Evolutionary conservation across 2,797 vertebrate species (phyloP).

Genomic region (Petrocephalus schoutedeni): DNA sequence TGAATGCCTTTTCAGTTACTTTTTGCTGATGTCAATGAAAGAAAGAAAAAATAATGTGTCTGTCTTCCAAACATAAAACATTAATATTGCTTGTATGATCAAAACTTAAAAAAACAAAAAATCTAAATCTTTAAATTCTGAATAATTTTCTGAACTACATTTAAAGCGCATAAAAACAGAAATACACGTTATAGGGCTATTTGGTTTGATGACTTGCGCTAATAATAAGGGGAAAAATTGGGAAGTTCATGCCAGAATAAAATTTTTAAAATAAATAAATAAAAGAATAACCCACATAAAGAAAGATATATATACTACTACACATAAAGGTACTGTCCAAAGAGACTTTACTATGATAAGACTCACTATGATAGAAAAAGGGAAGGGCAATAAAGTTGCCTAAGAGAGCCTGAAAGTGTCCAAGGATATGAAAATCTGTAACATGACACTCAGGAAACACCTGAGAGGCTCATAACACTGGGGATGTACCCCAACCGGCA

Average conservation of each 20-base stretch:
- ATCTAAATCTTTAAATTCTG: background rate
- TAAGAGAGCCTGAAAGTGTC: background rate
- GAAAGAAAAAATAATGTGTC: background rate
- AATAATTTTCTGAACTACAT: background rate
- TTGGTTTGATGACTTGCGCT: background rate
- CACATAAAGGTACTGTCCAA: background rate
- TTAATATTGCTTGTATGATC: background rate
- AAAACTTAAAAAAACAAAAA: background rate
- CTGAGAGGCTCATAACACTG: background rate
- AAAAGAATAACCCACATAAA: background rate
- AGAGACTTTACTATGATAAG: background rate
- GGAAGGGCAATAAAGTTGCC: background rate
- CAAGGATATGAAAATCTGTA: background rate
- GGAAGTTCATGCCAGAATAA: background rate
- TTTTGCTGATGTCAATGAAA: background rate
- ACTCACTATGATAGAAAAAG: background rate
- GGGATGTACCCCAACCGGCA: background rate
- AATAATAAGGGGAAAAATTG: background rate
- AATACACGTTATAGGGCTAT: background rate
- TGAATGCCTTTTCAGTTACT: background rate
- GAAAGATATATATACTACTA: background rate
- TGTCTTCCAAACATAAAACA: background rate
- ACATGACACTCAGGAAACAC: background rate
- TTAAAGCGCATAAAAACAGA: background rate
- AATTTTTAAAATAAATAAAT: background rate